Conservation (phyloP, 2,113 vertebrate species). For the Leucosticte australis region DNA sequence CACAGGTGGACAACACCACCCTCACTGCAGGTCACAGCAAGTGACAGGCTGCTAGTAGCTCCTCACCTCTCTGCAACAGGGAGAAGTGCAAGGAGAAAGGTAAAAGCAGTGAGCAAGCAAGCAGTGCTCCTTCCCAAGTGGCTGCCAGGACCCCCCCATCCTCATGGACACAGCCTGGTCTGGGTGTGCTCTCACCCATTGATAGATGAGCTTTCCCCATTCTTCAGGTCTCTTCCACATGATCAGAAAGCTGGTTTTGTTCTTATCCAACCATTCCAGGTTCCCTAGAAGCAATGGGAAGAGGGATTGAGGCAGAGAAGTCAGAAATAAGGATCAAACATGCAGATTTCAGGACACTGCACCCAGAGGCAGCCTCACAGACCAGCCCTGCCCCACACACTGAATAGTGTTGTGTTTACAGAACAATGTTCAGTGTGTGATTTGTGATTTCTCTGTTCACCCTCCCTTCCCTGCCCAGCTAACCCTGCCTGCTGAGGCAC, state of each 20-base stretch:
- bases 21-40: background rate
- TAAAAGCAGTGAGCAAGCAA: background rate
- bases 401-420: rapidly evolving
- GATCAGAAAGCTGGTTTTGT: constrained; percentile 93
- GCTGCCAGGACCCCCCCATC: background rate
- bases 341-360: rapidly evolving
- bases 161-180: background rate
- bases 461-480: rapidly evolving
- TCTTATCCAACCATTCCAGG: constrained; percentile 97
- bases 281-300: constrained; percentile 78
- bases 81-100: background rate
- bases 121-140: background rate
- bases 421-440: no score
- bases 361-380: rapidly evolving
- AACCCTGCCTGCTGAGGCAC: rapidly evolving
- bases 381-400: background rate
- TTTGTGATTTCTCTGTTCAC: rapidly evolving
- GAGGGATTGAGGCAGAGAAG: background rate
- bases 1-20: rapidly evolving
- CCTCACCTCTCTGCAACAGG: background rate
- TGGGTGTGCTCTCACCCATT: constrained; percentile 85
- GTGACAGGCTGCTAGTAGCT: background rate
- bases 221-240: constrained; percentile 98
- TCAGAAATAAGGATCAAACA: rapidly evolving
- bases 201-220: constrained; percentile 96